Base-by-base conservation (phyloP, 1,140 invertebrate genomes). In the Drosophila suzukii region DNA sequence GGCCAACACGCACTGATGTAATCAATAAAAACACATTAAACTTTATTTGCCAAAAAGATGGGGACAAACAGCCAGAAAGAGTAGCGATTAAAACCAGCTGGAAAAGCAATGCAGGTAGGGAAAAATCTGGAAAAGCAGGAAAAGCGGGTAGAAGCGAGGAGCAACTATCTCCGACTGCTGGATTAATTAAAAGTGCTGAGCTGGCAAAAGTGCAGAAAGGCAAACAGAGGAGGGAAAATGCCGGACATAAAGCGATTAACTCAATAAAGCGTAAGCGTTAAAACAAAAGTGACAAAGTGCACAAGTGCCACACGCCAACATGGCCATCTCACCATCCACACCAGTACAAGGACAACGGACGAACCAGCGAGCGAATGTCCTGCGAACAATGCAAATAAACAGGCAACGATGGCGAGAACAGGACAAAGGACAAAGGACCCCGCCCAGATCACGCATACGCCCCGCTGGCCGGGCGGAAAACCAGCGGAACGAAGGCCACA, bases 11-110 rank as follows among this genome's bases (percentile, higher is more conserved):
- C 34, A 50, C 51, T 62, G 66, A 81, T 76, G 61, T 46, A 82
- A 82, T 82, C 79, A 82, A 82, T 82, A 78, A 82, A 82, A 82
- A 78, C 75, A 82, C 79, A 82, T 82, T 82, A 82, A 82, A 82
- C 49, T 74, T 74, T 78, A 81, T 82, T 74, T 82, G 66, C 47
- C 20, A 39, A 62, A 62, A 77, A 41, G 34, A 36, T 17, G 34
- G 10, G 13, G 13, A 6, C 17, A 59, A 53, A 51, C 13, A 60
- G n/a, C 34, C 36, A 39, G 58, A 62, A 78, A 36, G 32, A 3
- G n/a, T 34, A 51, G 49, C 49, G n/a, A 51, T 51, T 51, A 34
- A 47, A 51, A 39, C 13, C 73, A 75, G 75, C 74, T 77, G 74
- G 27, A 57, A 70, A 75, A 68, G 41, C 61, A 47, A 55, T 34